Evolutionary conservation across 1,140 invertebrate genomes (phyloP).

Genomic region (Melipona quadrifasciata): DNA sequence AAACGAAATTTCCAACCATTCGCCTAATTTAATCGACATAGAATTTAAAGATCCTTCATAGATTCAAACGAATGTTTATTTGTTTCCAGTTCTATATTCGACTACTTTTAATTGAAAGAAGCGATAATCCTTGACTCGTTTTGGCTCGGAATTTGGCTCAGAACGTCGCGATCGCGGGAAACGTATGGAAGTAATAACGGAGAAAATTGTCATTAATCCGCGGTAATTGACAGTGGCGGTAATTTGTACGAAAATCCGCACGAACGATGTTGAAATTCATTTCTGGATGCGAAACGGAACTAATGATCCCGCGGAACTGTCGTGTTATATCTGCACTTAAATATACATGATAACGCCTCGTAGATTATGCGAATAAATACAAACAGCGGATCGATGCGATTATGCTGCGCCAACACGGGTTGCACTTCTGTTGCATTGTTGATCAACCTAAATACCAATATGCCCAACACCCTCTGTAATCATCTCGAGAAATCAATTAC

Average conservation of each 20-base stretch:
- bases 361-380: background rate
- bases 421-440: background rate
- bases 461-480: background rate
- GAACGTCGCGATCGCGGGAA: background rate
- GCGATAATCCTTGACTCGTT: background rate
- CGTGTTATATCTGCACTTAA: background rate
- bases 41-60: too few species aligned
- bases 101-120: background rate
- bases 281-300: background rate
- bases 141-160: too few species aligned
- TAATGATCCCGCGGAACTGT: background rate
- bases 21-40: background rate
- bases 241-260: background rate
- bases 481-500: background rate
- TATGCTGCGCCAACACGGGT: background rate
- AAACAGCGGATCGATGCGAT: slow-evolving; percentile 3
- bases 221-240: background rate
- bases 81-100: background rate
- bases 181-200: background rate
- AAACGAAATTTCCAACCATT: background rate
- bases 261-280: background rate
- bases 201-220: background rate
- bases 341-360: background rate
- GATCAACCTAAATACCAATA: background rate
- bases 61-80: background rate